A percentile compares a stretch with the other conserved stretches of the same genome.
phyloP scores from a whole-genome alignment of 1,140 invertebrate species.

The Rhopalosiphum maidis region DNA sequence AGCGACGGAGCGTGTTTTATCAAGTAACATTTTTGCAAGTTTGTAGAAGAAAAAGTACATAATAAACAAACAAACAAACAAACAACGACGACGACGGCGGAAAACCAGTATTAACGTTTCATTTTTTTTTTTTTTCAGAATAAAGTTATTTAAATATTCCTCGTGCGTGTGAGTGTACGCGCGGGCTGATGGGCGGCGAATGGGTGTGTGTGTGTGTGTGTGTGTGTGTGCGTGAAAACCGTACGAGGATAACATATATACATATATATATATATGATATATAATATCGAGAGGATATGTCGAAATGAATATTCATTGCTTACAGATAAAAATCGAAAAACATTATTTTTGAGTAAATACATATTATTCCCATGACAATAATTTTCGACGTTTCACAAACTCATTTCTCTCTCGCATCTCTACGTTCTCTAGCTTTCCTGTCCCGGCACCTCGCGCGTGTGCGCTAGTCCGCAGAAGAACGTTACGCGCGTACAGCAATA shows the following conservation, averaged over 20 bases:
- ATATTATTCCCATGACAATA: constrained; percentile 34
- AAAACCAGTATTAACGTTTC: not conserved
- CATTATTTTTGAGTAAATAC: constrained; percentile 46
- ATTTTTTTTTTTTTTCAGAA: not conserved
- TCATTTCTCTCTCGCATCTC: not conserved
- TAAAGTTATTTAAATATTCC: constrained; percentile 16
- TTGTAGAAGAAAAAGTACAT: not conserved
- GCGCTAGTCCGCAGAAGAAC: not conserved
- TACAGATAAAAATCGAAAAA: constrained; percentile 42
- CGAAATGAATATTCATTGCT: constrained; percentile 41
- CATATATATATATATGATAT: not conserved
- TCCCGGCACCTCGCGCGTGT: not conserved
- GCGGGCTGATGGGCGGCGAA: too few species aligned
- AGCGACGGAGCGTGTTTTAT: not conserved
- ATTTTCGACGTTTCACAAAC: not conserved
- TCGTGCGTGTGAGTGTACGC: not conserved
- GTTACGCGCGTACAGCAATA: not conserved
- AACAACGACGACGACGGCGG: too few species aligned
- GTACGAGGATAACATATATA: not conserved
- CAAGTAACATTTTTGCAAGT: not conserved
- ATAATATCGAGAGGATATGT: not conserved
- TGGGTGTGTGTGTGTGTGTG: too few species aligned
- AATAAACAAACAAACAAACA: not conserved
- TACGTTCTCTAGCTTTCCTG: not conserved
- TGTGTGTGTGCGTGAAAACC: not conserved